Percentiles rank a stretch among this genome's conserved stretches.
These are phyloP conservation scores for Andrena minutula DNA, from an alignment of 2,888 invertebrate genomes.

Conservation along the genomic window DNA sequence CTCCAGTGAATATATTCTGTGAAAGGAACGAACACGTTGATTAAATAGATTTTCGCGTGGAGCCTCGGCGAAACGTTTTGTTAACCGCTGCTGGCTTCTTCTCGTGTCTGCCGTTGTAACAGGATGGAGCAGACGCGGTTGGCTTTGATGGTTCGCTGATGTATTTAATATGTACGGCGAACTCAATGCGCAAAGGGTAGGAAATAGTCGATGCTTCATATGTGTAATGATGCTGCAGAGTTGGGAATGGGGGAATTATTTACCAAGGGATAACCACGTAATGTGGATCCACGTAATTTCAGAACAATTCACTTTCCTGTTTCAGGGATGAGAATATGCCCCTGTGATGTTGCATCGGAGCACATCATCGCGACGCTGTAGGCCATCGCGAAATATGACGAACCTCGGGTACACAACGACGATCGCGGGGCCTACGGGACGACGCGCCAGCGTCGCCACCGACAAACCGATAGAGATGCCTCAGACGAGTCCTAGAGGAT, in stretches of 20 bases:
- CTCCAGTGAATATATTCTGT: constrained; percentile 25
- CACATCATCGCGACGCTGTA: constrained; percentile 89
- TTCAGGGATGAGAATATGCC: constrained; percentile 67
- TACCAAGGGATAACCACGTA: too few species aligned
- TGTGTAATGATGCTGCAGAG: too few species aligned
- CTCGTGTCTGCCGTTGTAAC: neutral
- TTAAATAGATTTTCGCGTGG: constrained; percentile 16
- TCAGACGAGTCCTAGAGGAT: constrained; percentile 78
- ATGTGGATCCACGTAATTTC: too few species aligned
- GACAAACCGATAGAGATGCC: constrained; percentile 80
- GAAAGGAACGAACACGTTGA: neutral
- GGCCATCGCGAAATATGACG: constrained; percentile 89
- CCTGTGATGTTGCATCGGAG: constrained; percentile 88
- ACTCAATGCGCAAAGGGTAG: neutral
- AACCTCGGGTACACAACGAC: constrained; percentile 86
- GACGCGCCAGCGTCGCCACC: constrained; percentile 82
- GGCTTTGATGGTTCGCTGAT: too few species aligned
- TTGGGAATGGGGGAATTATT: too few species aligned
- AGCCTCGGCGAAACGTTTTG: neutral
- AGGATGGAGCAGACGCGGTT: neutral
- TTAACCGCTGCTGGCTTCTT: neutral
- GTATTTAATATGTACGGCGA: neutral
- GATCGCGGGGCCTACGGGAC: constrained; percentile 76
- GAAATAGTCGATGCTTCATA: too few species aligned
- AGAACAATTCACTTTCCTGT: constrained; percentile 17